These are phyloP conservation scores for Sipha maydis DNA, from an alignment of 2,888 invertebrate species.

Conservation along the genomic window DNA sequence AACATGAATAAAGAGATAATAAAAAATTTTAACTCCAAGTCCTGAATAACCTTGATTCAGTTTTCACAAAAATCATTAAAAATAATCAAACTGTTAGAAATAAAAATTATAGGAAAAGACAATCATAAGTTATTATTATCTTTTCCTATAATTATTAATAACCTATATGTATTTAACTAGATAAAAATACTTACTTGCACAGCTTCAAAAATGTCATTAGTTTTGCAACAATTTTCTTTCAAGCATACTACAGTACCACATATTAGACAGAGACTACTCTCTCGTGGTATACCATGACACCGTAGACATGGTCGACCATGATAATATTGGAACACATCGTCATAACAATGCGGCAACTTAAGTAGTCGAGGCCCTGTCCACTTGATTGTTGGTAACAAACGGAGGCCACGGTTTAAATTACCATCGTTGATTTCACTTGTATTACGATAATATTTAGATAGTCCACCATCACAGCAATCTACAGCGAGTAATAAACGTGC, in stretches of 20 bases:
- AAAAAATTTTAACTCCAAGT: too few species aligned
- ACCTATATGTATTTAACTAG: neutral
- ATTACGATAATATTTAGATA: neutral
- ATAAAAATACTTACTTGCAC: slow-evolving; percentile 73
- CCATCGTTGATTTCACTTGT: neutral
- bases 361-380: slow-evolving; percentile 88
- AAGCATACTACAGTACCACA: slow-evolving; percentile 94
- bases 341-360: slow-evolving; percentile 88
- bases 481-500: slow-evolving; percentile 50
- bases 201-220: slow-evolving; percentile 85
- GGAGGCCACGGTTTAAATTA: too few species aligned
- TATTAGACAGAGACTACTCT: slow-evolving; percentile 90
- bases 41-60: neutral
- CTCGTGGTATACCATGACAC: slow-evolving; percentile 89
- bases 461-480: slow-evolving; percentile 13
- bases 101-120: neutral
- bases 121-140: too few species aligned
- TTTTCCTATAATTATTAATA: too few species aligned
- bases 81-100: neutral
- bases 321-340: slow-evolving; percentile 92
- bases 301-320: slow-evolving; percentile 88
- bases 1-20: too few species aligned
- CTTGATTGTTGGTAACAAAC: slow-evolving; percentile 67
- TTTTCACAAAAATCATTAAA: neutral
- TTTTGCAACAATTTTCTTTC: slow-evolving; percentile 87